Evolutionary conservation across 2,797 vertebrate species (phyloP), one percentile per base, ranked within the genome.

Genomic region (Etheostoma nigrum): DNA sequence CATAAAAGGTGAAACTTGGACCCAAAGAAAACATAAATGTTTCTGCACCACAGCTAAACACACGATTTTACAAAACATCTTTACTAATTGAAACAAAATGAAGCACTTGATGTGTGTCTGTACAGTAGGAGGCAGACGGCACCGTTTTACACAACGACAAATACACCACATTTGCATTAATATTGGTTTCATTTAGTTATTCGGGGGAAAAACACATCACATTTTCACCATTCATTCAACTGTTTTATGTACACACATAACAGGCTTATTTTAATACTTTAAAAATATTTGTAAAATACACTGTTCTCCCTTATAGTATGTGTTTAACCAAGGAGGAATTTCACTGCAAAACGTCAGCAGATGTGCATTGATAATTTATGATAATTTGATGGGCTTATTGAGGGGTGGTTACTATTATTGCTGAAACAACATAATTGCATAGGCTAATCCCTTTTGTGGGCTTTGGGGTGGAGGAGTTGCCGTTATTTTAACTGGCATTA

Each of bases 251-350:
- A 95, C 91, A 95, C 88, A 93, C 82, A 86, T 89, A 90, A 92
- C 92, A 93, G 81, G 83, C 71, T 88, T 90, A 88, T 86, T 93
- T 91, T 88, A 94, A 94, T 92, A 94, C 93, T 92, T 93, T 94
- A 86, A 86, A 95, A 91, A 93, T 94, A 94, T 91, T 93, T 93
- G 82, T 93, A 95, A 95, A 96, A 96, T 94, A 95, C 92, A 93
- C 90, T 87, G 88, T 93, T 93, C 88, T 92, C 91, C 91, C 87
- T 94, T 89, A 91, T 86, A 88, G 84, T 81, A 86, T 83, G 76
- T 83, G 72, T 85, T 84, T 86, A 74, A 85, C 78, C 67, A 65
- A 89, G 85, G 88, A 90, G 79, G 76, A 82, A 88, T 85, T 78
- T 84, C 61, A 85, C 83, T 88, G 78, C 65, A 82, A 83, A 78